A percentile compares a stretch with the other conserved stretches of the same genome.
Conservation (phyloP, 2,888 invertebrate genomes). For the Seladonia tumulorum region DNA sequence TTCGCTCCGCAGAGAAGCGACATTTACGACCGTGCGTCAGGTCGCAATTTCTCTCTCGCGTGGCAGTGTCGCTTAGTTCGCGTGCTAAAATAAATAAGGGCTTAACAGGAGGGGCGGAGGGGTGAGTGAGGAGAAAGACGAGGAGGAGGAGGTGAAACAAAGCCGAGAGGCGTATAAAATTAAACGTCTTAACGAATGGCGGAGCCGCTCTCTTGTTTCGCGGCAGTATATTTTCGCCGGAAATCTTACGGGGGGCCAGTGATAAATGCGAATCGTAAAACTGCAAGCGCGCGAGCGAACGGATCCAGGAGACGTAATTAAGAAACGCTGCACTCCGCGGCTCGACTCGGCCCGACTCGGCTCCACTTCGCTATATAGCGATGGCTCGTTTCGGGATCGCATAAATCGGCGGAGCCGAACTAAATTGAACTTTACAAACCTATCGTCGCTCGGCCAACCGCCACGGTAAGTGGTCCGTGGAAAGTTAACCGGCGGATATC, state of each 20-base stretch:
- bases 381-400: constrained; percentile 11
- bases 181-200: constrained; percentile 67
- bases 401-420: constrained; percentile 67
- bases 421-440: constrained; percentile 70
- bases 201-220: constrained; percentile 59
- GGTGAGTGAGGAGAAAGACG: too few relatives aligned
- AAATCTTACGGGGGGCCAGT: constrained; percentile 63
- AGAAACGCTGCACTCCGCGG: constrained; percentile 61
- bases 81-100: constrained; percentile 52
- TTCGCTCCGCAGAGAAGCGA: neutral
- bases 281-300: constrained; percentile 35
- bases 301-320: constrained; percentile 68
- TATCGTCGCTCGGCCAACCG: constrained; percentile 41
- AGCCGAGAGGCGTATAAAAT: constrained; percentile 60
- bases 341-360: constrained; percentile 33
- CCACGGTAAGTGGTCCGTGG: constrained; percentile 33
- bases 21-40: constrained; percentile 35
- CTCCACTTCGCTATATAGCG: neutral
- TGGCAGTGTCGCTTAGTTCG: neutral
- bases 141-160: neutral
- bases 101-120: neutral
- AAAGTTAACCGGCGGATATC: constrained; percentile 33
- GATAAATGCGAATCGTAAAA: constrained; percentile 73
- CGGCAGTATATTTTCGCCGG: constrained; percentile 66
- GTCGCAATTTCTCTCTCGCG: neutral